These are phyloP conservation scores for Cyclophora punctaria DNA, from an alignment of 2,888 invertebrate genomes.

Conservation along the genomic window DNA sequence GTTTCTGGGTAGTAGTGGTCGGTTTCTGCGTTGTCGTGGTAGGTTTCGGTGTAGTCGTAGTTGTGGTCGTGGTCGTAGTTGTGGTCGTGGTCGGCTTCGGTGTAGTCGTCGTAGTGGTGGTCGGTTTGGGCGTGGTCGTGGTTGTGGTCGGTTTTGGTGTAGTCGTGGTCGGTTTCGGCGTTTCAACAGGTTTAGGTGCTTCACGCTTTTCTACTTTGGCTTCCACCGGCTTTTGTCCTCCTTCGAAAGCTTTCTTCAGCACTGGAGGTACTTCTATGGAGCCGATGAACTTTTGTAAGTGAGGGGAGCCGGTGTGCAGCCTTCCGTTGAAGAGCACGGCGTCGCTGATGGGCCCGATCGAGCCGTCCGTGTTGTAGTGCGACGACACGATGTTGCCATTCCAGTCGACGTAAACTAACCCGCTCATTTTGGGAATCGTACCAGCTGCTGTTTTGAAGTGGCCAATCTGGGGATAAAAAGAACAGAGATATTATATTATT, in stretches of 20 bases:
- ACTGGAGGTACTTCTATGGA: conserved; percentile 76
- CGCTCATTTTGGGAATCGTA: conserved; percentile 59
- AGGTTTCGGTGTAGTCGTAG: background rate
- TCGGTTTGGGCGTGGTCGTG: conserved; percentile 2
- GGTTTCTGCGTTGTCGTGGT: background rate
- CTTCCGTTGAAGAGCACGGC: conserved; percentile 78
- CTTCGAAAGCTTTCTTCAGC: conserved; percentile 53
- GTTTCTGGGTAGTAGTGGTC: background rate
- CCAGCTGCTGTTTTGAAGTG: conserved; percentile 70
- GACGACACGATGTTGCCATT: conserved; percentile 82
- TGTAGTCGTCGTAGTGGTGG: background rate
- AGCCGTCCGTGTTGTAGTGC: conserved; percentile 77
- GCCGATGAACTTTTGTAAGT: conserved; percentile 76
- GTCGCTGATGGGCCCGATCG: conserved; percentile 76
- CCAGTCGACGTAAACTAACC: conserved; percentile 80
- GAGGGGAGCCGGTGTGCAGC: conserved; percentile 81
- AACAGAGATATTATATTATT: background rate
- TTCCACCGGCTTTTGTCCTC: conserved; percentile 25
- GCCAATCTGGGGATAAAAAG: conserved; percentile 72
- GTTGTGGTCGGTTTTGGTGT: conserved; percentile 1
- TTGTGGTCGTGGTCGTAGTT: background rate
- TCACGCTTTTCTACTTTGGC: conserved; percentile 13
- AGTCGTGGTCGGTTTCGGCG: background rate
- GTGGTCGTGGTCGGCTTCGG: background rate
- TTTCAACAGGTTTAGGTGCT: conserved; percentile 12